Evolutionary conservation across 2,113 vertebrate species (phyloP).

Genomic region (Pavo muticus): DNA sequence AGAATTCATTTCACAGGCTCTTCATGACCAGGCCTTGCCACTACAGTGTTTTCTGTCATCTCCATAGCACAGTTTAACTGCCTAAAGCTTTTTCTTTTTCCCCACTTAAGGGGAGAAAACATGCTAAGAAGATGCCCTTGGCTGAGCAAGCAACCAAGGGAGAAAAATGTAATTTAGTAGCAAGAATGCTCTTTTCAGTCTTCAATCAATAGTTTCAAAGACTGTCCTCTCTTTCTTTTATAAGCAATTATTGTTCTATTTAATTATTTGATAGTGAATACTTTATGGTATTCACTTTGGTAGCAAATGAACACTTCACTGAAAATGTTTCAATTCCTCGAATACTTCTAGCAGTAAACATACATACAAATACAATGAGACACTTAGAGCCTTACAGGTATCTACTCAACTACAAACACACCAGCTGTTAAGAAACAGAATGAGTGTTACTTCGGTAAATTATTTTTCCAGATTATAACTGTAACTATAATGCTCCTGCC

Average conservation of each 20-base stretch:
- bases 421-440: background rate
- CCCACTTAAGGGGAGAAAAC: background rate
- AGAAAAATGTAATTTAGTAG: rapidly evolving
- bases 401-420: background rate
- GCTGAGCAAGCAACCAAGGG: background rate
- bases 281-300: background rate
- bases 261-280: background rate
- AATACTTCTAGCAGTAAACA: background rate
- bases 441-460: background rate
- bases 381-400: background rate
- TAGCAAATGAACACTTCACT: rapidly evolving
- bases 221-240: background rate
- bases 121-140: rapidly evolving
- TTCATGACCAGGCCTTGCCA: background rate
- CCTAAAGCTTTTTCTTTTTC: background rate
- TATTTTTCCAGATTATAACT: background rate
- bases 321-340: background rate
- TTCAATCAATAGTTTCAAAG: background rate
- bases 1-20: background rate
- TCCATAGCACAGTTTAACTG: rapidly evolving
- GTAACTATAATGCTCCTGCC: background rate
- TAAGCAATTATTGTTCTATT: background rate
- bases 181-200: rapidly evolving
- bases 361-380: background rate
- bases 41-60: background rate